A percentile compares a stretch with the other conserved stretches of the same genome.
phyloP scores from a whole-genome alignment of 1,140 invertebrate species.

The Zaprionus kolodkinae region DNA sequence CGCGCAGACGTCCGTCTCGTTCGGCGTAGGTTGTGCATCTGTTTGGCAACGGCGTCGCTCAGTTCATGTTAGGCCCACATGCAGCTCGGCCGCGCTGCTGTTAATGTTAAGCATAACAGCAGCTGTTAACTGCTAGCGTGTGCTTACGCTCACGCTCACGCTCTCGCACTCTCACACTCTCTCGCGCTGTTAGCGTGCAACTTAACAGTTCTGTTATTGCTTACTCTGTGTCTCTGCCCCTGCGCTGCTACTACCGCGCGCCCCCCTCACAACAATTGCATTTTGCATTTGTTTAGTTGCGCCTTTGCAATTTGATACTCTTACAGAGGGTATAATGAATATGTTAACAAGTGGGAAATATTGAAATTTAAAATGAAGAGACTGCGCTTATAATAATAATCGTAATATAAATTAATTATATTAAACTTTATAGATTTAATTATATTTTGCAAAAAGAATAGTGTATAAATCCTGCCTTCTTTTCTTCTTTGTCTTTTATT shows the following conservation, averaged over 20 bases:
- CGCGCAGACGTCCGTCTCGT: conserved; percentile 40
- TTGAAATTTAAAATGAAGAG: too few species aligned
- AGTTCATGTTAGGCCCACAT: conserved; percentile 31
- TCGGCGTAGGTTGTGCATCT: conserved; percentile 47
- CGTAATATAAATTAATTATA: too few species aligned
- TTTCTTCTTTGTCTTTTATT: background rate
- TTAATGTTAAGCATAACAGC: conserved; percentile 25
- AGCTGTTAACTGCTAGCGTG: too few species aligned
- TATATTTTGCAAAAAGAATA: too few species aligned
- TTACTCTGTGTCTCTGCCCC: background rate
- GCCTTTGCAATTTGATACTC: background rate
- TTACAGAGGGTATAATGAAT: background rate
- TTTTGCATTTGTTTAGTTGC: background rate
- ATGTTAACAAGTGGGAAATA: too few species aligned
- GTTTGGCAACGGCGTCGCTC: conserved; percentile 23
- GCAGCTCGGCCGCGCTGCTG: background rate
- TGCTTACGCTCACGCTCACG: background rate
- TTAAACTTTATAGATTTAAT: too few species aligned
- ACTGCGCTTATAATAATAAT: too few species aligned
- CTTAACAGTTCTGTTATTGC: background rate
- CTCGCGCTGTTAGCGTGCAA: too few species aligned
- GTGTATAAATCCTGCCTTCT: background rate
- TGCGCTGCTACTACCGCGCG: too few species aligned
- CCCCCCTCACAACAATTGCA: background rate
- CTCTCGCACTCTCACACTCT: background rate